phyloP scores from a whole-genome alignment of 2,113 vertebrate species.

The Myotis yumanensis region DNA sequence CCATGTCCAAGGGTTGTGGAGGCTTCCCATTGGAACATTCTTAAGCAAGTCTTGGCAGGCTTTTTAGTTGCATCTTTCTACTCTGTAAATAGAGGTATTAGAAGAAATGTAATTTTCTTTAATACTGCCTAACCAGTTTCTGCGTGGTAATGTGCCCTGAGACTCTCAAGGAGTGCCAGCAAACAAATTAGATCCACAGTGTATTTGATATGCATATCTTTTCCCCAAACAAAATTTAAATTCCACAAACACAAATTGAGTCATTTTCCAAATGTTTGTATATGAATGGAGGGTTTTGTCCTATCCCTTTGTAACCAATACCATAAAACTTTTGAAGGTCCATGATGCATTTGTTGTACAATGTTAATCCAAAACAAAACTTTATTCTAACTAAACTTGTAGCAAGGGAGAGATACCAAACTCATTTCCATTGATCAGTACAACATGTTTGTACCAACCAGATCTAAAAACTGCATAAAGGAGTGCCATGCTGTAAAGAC shows the following conservation, averaged over 20 bases:
- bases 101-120: slow-evolving; percentile 52
- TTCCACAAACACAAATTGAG: slow-evolving; percentile 68
- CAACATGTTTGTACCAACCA: slow-evolving; percentile 37
- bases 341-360: slow-evolving; percentile 48
- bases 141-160: slow-evolving; percentile 33
- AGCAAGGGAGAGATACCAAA: background rate
- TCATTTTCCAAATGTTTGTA: slow-evolving; percentile 66
- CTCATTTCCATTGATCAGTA: slow-evolving; percentile 31
- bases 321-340: slow-evolving; percentile 39
- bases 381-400: slow-evolving; percentile 51
- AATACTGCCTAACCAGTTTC: slow-evolving; percentile 41
- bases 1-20: background rate
- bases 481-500: slow-evolving; percentile 43
- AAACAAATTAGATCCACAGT: slow-evolving; percentile 57
- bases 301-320: slow-evolving; percentile 62
- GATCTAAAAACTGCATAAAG: slow-evolving; percentile 57
- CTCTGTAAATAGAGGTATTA: slow-evolving; percentile 48
- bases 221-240: slow-evolving; percentile 66
- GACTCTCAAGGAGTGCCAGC: slow-evolving; percentile 25
- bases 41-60: slow-evolving; percentile 3
- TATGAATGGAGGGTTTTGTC: slow-evolving; percentile 63
- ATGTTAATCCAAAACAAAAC: slow-evolving; percentile 68
- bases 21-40: slow-evolving; percentile 3
- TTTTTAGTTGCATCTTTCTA: slow-evolving; percentile 52
- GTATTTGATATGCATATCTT: slow-evolving; percentile 60